These are phyloP conservation scores for Trachymyrmex cornetzi DNA, from an alignment of 1,140 invertebrate species.

Conservation along the genomic window DNA sequence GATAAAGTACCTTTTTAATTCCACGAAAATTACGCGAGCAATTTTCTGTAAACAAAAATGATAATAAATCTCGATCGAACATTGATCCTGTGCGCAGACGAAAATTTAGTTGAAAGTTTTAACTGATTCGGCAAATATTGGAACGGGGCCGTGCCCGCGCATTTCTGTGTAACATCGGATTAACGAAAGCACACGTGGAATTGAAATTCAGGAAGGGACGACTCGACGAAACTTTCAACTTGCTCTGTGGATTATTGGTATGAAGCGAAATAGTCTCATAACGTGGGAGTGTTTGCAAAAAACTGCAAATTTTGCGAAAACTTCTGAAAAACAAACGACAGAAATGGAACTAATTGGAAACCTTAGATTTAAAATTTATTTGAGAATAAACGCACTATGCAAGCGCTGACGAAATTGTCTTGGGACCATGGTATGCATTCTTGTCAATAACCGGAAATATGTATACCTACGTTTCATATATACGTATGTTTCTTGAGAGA, in stretches of 20 bases:
- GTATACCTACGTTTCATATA: slow-evolving; percentile 8
- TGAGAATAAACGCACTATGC: background rate
- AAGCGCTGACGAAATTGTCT: background rate
- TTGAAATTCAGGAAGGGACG: slow-evolving; percentile 49
- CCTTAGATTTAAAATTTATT: background rate
- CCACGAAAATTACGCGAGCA: background rate
- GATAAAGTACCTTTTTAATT: background rate
- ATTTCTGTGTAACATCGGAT: slow-evolving; percentile 61
- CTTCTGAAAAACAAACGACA: background rate
- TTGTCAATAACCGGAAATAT: slow-evolving; percentile 5
- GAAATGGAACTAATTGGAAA: background rate
- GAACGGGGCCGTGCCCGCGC: slow-evolving; percentile 17
- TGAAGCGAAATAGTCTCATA: slow-evolving; percentile 44
- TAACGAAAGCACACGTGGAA: slow-evolving; percentile 51
- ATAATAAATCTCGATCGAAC: slow-evolving; percentile 48
- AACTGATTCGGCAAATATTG: slow-evolving; percentile 59
- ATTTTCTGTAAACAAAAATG: slow-evolving; percentile 22
- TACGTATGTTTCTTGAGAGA: slow-evolving; percentile 16
- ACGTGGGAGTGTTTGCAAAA: slow-evolving; percentile 23
- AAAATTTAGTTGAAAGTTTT: slow-evolving; percentile 18
- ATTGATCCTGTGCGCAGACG: slow-evolving; percentile 19
- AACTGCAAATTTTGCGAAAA: slow-evolving; percentile 19
- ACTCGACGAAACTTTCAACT: slow-evolving; percentile 53
- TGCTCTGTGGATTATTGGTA: slow-evolving; percentile 43
- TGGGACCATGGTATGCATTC: background rate